Percentiles rank a stretch among this genome's conserved stretches.
Evolutionary conservation across 2,888 invertebrate species (phyloP).

Genomic region (Sminthurinus aureus): DNA sequence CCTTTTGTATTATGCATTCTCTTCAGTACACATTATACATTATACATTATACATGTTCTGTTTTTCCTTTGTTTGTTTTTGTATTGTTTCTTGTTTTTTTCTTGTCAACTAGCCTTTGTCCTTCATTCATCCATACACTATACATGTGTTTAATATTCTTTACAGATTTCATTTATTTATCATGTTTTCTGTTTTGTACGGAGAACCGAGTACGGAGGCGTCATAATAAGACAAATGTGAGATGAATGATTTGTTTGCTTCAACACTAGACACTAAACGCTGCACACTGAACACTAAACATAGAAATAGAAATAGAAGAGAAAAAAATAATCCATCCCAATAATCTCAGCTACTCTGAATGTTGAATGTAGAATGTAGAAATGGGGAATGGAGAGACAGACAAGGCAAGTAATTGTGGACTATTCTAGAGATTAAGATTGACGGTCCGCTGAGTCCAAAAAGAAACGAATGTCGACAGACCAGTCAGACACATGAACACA

Average conservation of each 20-base stretch:
- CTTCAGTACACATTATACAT: too few relatives aligned
- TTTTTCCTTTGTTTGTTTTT: neutral
- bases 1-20: too few relatives aligned
- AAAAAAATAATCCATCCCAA: neutral
- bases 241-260: neutral
- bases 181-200: neutral
- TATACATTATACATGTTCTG: neutral
- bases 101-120: neutral
- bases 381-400: conserved; percentile 4
- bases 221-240: neutral
- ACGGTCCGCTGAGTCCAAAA: conserved; percentile 1
- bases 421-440: conserved; percentile 14
- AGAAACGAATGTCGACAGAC: neutral
- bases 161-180: neutral
- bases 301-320: neutral
- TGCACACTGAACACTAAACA: neutral
- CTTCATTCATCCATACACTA: neutral
- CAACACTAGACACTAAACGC: neutral
- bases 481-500: too few relatives aligned
- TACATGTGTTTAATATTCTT: too few relatives aligned
- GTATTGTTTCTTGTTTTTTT: neutral
- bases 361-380: too few relatives aligned
- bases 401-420: conserved; percentile 2
- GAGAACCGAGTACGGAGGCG: neutral
- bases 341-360: neutral